Base-by-base conservation (phyloP, 1,140 invertebrate genomes). In the Nymphalis io region DNA sequence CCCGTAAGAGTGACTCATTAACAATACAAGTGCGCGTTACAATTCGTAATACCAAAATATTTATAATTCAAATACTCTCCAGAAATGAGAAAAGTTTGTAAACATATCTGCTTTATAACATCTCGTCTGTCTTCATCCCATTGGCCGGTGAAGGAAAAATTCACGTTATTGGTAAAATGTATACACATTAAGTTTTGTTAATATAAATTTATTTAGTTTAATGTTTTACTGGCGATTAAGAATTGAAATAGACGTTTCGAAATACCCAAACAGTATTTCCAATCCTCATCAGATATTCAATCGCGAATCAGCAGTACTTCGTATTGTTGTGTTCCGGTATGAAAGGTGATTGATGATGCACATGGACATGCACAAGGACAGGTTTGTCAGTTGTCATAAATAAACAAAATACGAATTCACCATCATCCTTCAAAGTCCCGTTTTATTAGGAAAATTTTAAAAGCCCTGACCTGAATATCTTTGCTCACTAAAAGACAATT, bases 401-500 rank as follows among this genome's bases (percentile, higher is more conserved):
- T 8, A 33, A 33, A 51, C 11, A 51, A 20, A 20, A 2, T 3
- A 11, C 12, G 10, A 51, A 6, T 20, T 15, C 5, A 51, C 12
- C 3, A 20, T 13, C 18, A 6, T 1, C 8, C 20, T 11, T 10
- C 20, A 21, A 51, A 51, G 12, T 51, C 46, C 16, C 20, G 23
- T 12, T 55, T 55, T 0, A 21, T 13, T 20, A 12, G 18, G 16
- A 3, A 27, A 27, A 27, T 27, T n/a, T 55, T 23, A 20, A 55
- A 55, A 55, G 20, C 51, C 51, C 21, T 55, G 51, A 27, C 51
- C 51, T 6, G 21, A 55, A 55, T 53, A 20, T 53, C 1, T 27
- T 51, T 8, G 27, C 18, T 42, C 12, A 51, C 21, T 55, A 27
- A 27, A 15, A 55, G 51, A 55, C 51, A 55, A 55, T 23, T 55